These are phyloP conservation scores for Zaprionus ghesquierei DNA, from an alignment of 1,140 invertebrate genomes.

Conservation along the genomic window DNA sequence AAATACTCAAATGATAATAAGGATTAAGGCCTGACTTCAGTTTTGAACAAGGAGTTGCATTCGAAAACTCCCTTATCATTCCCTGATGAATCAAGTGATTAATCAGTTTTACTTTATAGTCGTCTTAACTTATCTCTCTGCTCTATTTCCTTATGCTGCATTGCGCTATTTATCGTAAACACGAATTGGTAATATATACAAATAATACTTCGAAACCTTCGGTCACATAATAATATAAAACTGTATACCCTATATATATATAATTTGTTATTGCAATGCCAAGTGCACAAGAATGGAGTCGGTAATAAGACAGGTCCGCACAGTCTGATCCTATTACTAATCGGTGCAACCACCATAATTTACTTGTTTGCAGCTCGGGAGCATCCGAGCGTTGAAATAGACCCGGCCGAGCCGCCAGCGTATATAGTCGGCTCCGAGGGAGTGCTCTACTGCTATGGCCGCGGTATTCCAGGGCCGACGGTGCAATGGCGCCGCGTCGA, in stretches of 20 bases:
- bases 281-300: slow-evolving; percentile 82
- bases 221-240: neutral
- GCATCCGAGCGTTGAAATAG: slow-evolving; percentile 89
- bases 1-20: no score
- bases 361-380: slow-evolving; percentile 88
- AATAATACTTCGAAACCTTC: neutral
- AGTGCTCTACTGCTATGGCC: slow-evolving; percentile 90
- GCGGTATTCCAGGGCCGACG: slow-evolving; percentile 90
- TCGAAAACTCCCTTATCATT: neutral
- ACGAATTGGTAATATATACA: slow-evolving; percentile 4
- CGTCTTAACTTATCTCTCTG: slow-evolving; percentile 9
- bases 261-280: slow-evolving; percentile 20
- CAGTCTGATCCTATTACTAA: slow-evolving; percentile 78
- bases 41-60: neutral
- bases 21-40: no score
- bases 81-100: no score
- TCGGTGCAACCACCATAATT: slow-evolving; percentile 81
- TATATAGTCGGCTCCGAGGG: slow-evolving; percentile 87
- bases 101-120: no score
- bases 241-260: neutral
- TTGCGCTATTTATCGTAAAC: slow-evolving; percentile 1
- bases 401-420: slow-evolving; percentile 87
- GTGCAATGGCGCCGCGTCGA: slow-evolving; percentile 90
- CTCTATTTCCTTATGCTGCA: slow-evolving; percentile 48
- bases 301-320: slow-evolving; percentile 82